Percentiles rank a stretch among this genome's conserved stretches.
Evolutionary conservation across 2,113 vertebrate genomes (phyloP).

Genomic region (Tetrax tetrax): DNA sequence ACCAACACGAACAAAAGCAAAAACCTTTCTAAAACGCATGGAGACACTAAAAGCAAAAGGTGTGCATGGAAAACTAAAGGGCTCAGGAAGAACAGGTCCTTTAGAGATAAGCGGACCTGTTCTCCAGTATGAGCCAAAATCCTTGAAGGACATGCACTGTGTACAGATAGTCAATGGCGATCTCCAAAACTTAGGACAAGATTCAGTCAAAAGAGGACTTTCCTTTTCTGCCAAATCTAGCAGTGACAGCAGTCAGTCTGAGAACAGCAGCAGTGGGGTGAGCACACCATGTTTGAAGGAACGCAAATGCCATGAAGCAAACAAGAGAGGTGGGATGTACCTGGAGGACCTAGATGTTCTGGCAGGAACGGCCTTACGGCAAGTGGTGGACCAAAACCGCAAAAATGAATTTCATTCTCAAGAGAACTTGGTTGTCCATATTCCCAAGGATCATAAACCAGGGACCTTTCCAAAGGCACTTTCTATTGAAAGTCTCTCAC

Average conservation of each 20-base stretch:
- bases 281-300: conserved; percentile 86
- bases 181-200: conserved; percentile 42
- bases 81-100: conserved; percentile 68
- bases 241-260: conserved; percentile 84
- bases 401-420: conserved; percentile 90
- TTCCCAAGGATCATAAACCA: conserved; percentile 97
- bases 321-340: conserved; percentile 91
- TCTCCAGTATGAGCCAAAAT: conserved; percentile 84
- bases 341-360: conserved; percentile 89
- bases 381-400: conserved; percentile 79
- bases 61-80: conserved; percentile 79
- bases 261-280: conserved; percentile 79
- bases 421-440: conserved; percentile 90
- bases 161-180: conserved; percentile 84
- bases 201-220: conserved; percentile 49
- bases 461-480: conserved; percentile 97
- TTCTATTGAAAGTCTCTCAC: conserved; percentile 93
- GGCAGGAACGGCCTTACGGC: conserved; percentile 69
- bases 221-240: conserved; percentile 72
- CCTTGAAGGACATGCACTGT: conserved; percentile 82
- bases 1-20: conserved; percentile 83
- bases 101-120: conserved; percentile 87
- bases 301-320: conserved; percentile 80
- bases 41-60: conserved; percentile 88
- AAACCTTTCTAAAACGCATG: conserved; percentile 92